Evolutionary conservation across 2,888 invertebrate species (phyloP), one percentile per base, ranked within the genome.

Genomic region (Melitaea athalia): DNA sequence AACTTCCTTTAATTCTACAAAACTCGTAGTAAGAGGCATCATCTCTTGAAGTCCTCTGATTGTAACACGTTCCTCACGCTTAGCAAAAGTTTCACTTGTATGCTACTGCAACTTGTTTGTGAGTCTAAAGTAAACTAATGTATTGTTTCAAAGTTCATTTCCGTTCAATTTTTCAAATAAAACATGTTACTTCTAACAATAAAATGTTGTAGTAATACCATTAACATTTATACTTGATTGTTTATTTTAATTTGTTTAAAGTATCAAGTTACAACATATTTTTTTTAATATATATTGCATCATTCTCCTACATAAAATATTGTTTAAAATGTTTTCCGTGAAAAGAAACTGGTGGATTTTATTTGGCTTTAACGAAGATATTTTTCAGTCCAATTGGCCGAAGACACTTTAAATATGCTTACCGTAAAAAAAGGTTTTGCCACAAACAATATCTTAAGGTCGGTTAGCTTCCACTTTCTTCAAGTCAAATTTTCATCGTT

Each of bases 51-150:
- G 38, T 79, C 83, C 67, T 49, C n/a, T 47, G 64, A 77, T 67
- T 81, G 83, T 84, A n/a, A 43, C 71, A 70, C n/a, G 55, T 72
- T 78, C 79, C 80, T 78, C 81, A 81, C 80, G 78, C 77, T 79
- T 75, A 72, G 72, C 70, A 73, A 71, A 75, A 74, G 76, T 78
- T 76, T 77, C 77, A 78, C 81, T 84, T 81, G 80, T 78, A 84
- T 80, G 79, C 77, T 71, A 79, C 75, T 68, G 67, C 68, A 72
- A 68, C 62, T 55, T 76, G 72, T 64, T 62, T 57, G 14, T 43
- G 64, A 63, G 53, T 70, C 69, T 45, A 45, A 52, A 38, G 42
- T 52, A 59, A 57, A 64, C 47, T 59, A 50, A 55, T 63, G 65
- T 59, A 52, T 69, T 63, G 70, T 70, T 70, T 69, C 55, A 64